These are phyloP conservation scores for Trachelus iudaicus DNA, from an alignment of 2,888 invertebrate genomes.

Conservation along the genomic window DNA sequence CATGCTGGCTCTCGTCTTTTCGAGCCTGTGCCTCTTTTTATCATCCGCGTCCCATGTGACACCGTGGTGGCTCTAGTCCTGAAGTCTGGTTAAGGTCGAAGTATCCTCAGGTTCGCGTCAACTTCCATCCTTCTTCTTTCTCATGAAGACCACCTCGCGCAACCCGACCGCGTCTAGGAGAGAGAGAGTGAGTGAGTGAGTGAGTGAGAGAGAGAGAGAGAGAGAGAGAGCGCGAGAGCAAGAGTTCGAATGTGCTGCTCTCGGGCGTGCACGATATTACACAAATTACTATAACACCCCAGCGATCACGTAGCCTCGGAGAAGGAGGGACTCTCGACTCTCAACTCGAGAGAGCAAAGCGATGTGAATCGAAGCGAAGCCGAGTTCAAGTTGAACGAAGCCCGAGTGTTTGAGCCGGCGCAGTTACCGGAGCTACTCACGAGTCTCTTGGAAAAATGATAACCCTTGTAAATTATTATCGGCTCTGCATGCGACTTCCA, in stretches of 20 bases:
- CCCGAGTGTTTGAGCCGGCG: background rate
- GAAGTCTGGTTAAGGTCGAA: background rate
- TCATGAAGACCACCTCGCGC: background rate
- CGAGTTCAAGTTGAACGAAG: background rate
- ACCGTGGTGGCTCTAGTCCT: background rate
- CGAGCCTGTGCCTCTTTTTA: background rate
- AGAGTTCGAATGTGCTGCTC: background rate
- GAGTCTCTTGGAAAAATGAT: conserved; percentile 25
- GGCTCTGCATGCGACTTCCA: conserved; percentile 30
- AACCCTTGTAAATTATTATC: conserved; percentile 43
- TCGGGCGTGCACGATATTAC: conserved; percentile 36
- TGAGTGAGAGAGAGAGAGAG: background rate
- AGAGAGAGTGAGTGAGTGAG: background rate
- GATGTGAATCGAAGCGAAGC: conserved; percentile 8
- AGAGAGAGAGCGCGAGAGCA: no score
- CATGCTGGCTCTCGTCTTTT: background rate
- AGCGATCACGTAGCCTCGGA: conserved; percentile 39
- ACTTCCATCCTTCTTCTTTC: background rate
- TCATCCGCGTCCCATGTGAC: background rate
- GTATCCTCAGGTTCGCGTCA: background rate
- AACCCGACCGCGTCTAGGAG: background rate
- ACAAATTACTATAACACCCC: conserved; percentile 49
- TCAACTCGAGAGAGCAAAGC: conserved; percentile 36
- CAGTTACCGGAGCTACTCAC: background rate
- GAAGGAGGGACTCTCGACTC: conserved; percentile 38